Evolutionary conservation across 2,113 vertebrate genomes (phyloP).

Genomic region (Ctenomys sociabilis): DNA sequence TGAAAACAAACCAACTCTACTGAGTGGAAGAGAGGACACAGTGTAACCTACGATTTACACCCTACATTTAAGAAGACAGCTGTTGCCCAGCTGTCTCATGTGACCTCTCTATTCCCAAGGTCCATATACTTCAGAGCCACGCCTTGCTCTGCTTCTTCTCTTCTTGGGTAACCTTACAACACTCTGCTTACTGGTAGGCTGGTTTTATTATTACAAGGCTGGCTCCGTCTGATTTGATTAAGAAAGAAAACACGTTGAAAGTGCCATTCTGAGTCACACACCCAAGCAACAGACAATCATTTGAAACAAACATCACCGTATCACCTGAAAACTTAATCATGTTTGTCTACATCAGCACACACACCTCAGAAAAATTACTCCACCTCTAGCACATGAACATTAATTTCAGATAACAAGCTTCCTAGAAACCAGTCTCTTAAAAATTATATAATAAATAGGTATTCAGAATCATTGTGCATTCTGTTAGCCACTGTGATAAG

Average conservation of each 20-base stretch:
- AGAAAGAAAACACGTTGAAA: slow-evolving; percentile 44
- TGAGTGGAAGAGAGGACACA: slow-evolving; percentile 34
- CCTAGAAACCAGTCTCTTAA: slow-evolving; percentile 15
- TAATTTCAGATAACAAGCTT: slow-evolving; percentile 46
- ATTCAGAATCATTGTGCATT: slow-evolving; percentile 42
- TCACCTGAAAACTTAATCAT: slow-evolving; percentile 28
- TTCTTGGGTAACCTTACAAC: slow-evolving; percentile 59
- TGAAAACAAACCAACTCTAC: not conserved
- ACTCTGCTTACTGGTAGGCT: not conserved
- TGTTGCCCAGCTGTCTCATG: slow-evolving; percentile 45
- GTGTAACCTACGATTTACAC: slow-evolving; percentile 25
- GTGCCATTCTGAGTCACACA: slow-evolving; percentile 1
- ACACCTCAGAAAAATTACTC: slow-evolving; percentile 45
- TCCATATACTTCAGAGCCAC: slow-evolving; percentile 66
- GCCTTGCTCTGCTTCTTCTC: slow-evolving; percentile 67
- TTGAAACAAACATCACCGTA: slow-evolving; percentile 45
- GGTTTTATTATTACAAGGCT: slow-evolving; percentile 42
- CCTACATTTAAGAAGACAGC: not conserved
- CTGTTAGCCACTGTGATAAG: slow-evolving; percentile 7
- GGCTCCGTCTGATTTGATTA: slow-evolving; percentile 51
- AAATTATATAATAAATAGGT: slow-evolving; percentile 56
- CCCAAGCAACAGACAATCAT: slow-evolving; percentile 27
- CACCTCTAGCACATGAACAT: slow-evolving; percentile 11
- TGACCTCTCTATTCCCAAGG: slow-evolving; percentile 17
- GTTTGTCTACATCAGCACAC: slow-evolving; percentile 29